Evolutionary conservation across 1,140 invertebrate genomes (phyloP).

Genomic region (Drosophila orosa): DNA sequence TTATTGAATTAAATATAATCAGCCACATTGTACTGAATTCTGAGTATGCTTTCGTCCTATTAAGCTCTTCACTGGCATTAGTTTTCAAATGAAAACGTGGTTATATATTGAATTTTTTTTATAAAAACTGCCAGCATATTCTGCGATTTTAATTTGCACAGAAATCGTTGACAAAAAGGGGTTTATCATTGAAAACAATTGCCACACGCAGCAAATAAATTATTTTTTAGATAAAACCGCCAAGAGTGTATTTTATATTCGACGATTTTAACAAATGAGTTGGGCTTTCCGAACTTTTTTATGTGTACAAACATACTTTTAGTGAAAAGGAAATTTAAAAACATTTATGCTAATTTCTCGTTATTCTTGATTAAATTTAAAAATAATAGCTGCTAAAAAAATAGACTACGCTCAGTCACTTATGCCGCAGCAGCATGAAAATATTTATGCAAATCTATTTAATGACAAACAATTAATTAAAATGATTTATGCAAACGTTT

Average conservation of each 20-base stretch:
- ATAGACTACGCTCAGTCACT: constrained; percentile 23
- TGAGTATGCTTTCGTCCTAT: background rate
- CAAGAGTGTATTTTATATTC: constrained; percentile 6
- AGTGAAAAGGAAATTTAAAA: constrained; percentile 54
- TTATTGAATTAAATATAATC: constrained; percentile 64
- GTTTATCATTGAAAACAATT: background rate
- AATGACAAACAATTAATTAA: constrained; percentile 83
- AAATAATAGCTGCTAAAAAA: constrained; percentile 43
- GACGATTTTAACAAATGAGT: background rate
- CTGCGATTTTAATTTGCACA: background rate
- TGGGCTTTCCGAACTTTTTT: background rate
- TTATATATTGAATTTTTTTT: background rate
- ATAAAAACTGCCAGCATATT: too few species aligned
- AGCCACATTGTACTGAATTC: constrained; percentile 21
- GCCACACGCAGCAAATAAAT: background rate
- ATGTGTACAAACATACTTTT: too few species aligned
- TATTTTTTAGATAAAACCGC: background rate
- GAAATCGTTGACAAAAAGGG: background rate
- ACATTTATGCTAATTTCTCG: constrained; percentile 74
- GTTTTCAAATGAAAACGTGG: background rate
- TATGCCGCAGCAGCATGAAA: constrained; percentile 50
- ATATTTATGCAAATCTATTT: constrained; percentile 80
- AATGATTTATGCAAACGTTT: constrained; percentile 71
- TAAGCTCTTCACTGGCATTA: background rate
- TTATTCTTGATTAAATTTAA: constrained; percentile 71